A percentile compares a stretch with the other conserved stretches of the same genome.
These are phyloP conservation scores for Apaloderma vittatum DNA, from an alignment of 2,113 vertebrate genomes.

Conservation along the genomic window DNA sequence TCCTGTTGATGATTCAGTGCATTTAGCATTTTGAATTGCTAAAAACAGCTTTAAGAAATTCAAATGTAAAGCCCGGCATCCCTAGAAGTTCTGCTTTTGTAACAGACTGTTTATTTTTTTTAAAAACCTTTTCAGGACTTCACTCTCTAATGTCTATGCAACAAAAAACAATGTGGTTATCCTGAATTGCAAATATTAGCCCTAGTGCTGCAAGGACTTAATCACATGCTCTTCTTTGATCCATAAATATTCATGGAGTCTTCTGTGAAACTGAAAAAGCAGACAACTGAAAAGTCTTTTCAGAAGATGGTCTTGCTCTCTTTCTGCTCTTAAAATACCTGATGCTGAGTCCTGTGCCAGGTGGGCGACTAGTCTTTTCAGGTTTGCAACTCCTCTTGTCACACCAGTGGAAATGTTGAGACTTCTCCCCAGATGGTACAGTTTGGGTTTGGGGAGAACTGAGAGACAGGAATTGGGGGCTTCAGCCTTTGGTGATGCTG, in stretches of 20 bases:
- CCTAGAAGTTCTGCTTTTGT: not conserved
- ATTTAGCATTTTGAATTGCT: not conserved
- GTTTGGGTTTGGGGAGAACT: not conserved
- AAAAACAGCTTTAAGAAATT: not conserved
- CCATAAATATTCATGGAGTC: not conserved
- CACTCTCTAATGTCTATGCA: not conserved
- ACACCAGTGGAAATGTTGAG: not conserved
- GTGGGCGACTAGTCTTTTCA: fast-evolving
- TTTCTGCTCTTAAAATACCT: not conserved
- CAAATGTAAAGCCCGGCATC: not conserved
- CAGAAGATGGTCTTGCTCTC: not conserved
- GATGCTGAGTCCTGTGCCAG: not conserved
- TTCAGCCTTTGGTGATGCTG: not conserved
- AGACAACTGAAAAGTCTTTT: not conserved
- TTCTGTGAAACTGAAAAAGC: not conserved
- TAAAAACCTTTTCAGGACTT: not conserved
- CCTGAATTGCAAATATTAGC: not conserved
- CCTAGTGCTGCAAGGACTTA: not conserved
- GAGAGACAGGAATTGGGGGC: not conserved
- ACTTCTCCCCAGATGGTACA: not conserved
- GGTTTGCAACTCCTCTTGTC: not conserved
- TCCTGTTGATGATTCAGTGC: not conserved
- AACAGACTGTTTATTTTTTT: not conserved
- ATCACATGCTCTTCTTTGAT: not conserved
- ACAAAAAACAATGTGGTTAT: not conserved